Evolutionary conservation across 2,888 invertebrate genomes (phyloP).

Genomic region (Drosophila gaucha): DNA sequence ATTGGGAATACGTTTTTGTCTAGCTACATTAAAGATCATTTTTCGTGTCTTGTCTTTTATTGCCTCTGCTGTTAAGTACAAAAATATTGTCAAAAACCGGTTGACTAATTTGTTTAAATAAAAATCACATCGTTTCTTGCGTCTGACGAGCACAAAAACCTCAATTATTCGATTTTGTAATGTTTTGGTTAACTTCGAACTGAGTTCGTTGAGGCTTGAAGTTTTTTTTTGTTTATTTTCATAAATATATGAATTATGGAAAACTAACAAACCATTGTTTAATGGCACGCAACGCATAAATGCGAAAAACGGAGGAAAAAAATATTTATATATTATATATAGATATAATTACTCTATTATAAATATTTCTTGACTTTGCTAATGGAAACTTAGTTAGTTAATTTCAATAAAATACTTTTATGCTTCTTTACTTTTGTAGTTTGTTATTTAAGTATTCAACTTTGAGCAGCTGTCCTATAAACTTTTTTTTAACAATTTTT

Average conservation of each 20-base stretch:
- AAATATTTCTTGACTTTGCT: neutral
- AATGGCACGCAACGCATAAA: conserved; percentile 36
- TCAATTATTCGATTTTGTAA: conserved; percentile 58
- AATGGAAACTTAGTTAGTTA: neutral
- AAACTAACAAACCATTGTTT: conserved; percentile 29
- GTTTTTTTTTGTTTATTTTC: too few relatives aligned
- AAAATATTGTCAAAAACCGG: conserved; percentile 57
- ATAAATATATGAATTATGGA: conserved; percentile 18
- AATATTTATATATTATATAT: conserved; percentile 8
- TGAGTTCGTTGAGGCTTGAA: conserved; percentile 53
- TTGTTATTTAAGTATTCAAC: neutral
- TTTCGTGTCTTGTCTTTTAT: conserved; percentile 32
- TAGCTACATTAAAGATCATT: conserved; percentile 21
- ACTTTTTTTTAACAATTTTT: neutral
- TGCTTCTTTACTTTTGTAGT: neutral
- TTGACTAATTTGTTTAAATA: conserved; percentile 65
- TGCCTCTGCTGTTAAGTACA: conserved; percentile 19
- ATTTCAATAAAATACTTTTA: neutral
- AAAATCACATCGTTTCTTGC: conserved; percentile 36
- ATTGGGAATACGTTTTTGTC: conserved; percentile 44
- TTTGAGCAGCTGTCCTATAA: neutral
- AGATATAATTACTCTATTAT: conserved; percentile 1
- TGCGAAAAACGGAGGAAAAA: conserved; percentile 26
- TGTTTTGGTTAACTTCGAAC: conserved; percentile 30
- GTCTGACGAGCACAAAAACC: conserved; percentile 22